Evolutionary conservation across 2,888 invertebrate species (phyloP), one percentile per base, ranked within the genome.

Genomic region (Oscheius sp.): DNA sequence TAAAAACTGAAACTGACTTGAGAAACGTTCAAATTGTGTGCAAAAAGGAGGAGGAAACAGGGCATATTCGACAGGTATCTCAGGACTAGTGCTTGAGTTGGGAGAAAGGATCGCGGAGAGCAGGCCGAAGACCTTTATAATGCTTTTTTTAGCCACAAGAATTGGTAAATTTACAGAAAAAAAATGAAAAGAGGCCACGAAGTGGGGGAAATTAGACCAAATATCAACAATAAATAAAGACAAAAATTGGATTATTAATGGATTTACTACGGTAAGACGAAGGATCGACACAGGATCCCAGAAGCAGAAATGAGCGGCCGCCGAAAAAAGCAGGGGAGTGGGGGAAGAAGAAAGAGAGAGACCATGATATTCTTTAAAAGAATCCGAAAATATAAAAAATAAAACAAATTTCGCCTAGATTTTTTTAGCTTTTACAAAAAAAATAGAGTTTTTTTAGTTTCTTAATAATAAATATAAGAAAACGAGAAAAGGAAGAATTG

Each of bases 291-390:
- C 35, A 61, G 52, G 52, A 29, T 23, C 43, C 52, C 25, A 58
- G 66, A 7, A 21, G 49, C 52, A 52, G 52, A 27, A 27, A 18
- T 41, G 41, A 35, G 41, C 41, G 41, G 59, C 16, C 16, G 25
- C 35, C 35, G 6, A 29, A 25, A 25, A 27, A 58, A 58, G 58
- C 58, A 58, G 49, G 25, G 68, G 58, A 55, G 46, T 69, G 69
- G 52, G 43, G 72, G 75, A 75, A n/a, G 49, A 49, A 73, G 58
- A 55, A 58, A 73, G 69, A 66, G 43, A 75, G 75, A 75, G 75
- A 75, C 75, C 75, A 75, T 75, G 75, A 75, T 75, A 75, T 75
- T 73, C 56, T 71, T 35, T 35, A 35, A 9, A 35, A 35, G 35
- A 35, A 56, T 59, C 75, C 72, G 72, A 45, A 43, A 75, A 75